Conservation (phyloP, 2,888 invertebrate genomes). For the Malthinus flaveolus region DNA sequence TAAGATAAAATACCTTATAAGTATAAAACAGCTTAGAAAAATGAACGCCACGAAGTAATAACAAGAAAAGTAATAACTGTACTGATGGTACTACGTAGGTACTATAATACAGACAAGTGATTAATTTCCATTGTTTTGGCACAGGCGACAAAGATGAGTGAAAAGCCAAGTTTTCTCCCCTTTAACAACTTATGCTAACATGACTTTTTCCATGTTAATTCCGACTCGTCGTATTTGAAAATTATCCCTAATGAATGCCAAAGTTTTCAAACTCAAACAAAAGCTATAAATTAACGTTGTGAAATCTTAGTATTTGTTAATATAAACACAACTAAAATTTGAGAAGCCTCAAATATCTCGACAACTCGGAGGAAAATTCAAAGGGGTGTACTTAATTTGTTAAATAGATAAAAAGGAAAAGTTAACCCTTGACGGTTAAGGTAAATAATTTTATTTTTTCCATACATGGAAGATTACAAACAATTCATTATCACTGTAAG, state of each 20-base stretch:
- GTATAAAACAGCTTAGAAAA: conserved; percentile 17
- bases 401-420: background rate
- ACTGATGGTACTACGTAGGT: conserved; percentile 18
- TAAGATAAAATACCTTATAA: conserved; percentile 17
- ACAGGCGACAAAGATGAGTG: conserved; percentile 8
- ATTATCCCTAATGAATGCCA: conserved; percentile 15
- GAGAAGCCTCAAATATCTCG: conserved; percentile 1
- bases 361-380: background rate
- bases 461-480: background rate
- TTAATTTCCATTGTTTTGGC: conserved; percentile 31
- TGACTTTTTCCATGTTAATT: conserved; percentile 17
- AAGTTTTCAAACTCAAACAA: conserved; percentile 11
- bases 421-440: background rate
- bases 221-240: conserved; percentile 14
- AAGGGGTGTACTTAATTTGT: background rate
- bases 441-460: background rate
- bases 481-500: background rate
- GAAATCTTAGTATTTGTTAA: conserved; percentile 1
- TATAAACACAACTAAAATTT: conserved; percentile 10
- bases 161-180: conserved; percentile 1
- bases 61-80: conserved; percentile 19
- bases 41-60: conserved; percentile 17
- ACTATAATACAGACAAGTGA: conserved; percentile 32
- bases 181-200: conserved; percentile 15
- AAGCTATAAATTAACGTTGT: conserved; percentile 10